Evolutionary conservation across 2,797 vertebrate species (phyloP).

Genomic region (Tenualosa ilisha): DNA sequence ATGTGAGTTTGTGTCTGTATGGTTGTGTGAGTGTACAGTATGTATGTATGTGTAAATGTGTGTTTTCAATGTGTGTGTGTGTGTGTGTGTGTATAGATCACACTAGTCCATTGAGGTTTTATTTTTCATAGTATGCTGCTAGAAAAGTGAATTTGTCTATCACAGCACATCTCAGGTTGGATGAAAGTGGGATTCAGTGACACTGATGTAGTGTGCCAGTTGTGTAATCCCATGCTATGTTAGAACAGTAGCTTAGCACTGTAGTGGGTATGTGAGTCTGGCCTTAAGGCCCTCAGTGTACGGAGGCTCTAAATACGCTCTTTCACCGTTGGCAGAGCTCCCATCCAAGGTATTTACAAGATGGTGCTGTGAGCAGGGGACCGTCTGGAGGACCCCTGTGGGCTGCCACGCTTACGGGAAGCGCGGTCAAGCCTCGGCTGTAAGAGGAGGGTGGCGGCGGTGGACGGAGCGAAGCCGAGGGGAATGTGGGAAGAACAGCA

Average conservation of each 20-base stretch:
- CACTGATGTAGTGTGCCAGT: not conserved
- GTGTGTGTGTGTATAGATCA: not conserved
- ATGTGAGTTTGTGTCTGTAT: not conserved
- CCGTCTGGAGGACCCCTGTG: not conserved
- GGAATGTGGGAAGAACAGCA: not conserved
- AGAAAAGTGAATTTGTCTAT: slow-evolving; percentile 1
- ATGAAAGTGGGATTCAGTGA: not conserved
- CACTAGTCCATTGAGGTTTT: not conserved
- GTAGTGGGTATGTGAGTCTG: not conserved
- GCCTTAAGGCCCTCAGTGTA: not conserved
- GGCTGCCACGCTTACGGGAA: not conserved
- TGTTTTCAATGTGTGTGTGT: not conserved
- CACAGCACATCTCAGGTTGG: not conserved
- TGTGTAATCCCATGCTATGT: not conserved
- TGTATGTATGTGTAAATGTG: not conserved
- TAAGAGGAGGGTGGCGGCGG: not conserved
- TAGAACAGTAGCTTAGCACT: slow-evolving; percentile 16
- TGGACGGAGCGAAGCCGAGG: not conserved
- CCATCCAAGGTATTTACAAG: not conserved
- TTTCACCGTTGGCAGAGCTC: not conserved
- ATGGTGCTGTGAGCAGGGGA: not conserved
- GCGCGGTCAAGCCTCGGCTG: not conserved
- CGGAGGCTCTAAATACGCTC: not conserved
- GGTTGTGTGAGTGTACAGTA: not conserved
- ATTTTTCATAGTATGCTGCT: not conserved